Base-by-base conservation (phyloP, 2,797 vertebrate species). In the Cyclopterus lumpus region DNA sequence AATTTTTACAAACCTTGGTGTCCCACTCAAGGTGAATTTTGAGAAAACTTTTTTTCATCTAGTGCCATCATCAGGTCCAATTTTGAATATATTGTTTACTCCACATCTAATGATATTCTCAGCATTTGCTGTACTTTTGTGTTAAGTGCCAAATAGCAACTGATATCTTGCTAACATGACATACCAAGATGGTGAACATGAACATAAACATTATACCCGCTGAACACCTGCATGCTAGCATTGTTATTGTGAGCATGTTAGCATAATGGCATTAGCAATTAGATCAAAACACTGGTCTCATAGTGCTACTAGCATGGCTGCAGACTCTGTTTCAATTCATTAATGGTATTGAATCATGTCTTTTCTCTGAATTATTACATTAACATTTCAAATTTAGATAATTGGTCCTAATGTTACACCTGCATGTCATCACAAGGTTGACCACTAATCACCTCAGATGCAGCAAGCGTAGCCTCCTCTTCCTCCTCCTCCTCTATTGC, bases 361-460 rank as follows among this genome's bases (percentile, higher is more conserved):
- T 53, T 49, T 49, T n/a, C n/a, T 22, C 6, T 24, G 11, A 61
- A 61, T 40, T 16, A 4, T 60, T 24, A 60, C 24, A 40, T 61
- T 16, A 16, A 61, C 36, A 26, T 61, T 61, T 42, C 2, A 61
- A 42, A 61, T 22, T 16, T 28, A 55, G 26, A 15, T 7, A 8
- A 15, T 15, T 57, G 40, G 40, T 48, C 38, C 60, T 66, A 60
- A 73, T 64, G 72, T 46, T 34, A 42, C 49, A 76, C 74, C 59
- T 83, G 71, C 67, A 40, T 80, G 71, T 67, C 63, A 57, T 63
- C 30, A 59, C 12, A 16, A 30, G 66, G 15, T 18, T 6, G 59
- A 58, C 53, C 40, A 61, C 38, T 26, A 46, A 38, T 71, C 59
- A 20, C 26, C 64, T 24, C 49, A 30, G 70, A 74, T 46, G 67